Conservation (phyloP, 2,888 invertebrate species). For the Suillia variegata region DNA sequence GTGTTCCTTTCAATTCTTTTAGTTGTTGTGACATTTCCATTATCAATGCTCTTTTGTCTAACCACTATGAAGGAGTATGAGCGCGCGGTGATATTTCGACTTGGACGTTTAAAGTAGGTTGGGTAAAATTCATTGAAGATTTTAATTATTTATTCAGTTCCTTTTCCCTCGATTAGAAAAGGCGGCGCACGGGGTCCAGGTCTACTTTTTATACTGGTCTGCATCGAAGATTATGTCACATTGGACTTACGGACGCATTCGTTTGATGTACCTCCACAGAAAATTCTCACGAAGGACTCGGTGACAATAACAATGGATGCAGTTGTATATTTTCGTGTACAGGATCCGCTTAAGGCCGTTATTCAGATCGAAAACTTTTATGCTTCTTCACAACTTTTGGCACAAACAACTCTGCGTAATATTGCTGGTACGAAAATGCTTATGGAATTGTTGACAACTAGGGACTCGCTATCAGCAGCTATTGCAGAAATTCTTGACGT, state of each 20-base stretch:
- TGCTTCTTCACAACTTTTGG: conserved; percentile 76
- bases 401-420: conserved; percentile 83
- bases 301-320: conserved; percentile 93
- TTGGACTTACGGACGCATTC: conserved; percentile 68
- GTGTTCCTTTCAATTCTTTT: conserved; percentile 37
- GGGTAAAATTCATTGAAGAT: not conserved
- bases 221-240: conserved; percentile 65
- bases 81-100: conserved; percentile 68
- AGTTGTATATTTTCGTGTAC: conserved; percentile 78
- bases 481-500: conserved; percentile 84
- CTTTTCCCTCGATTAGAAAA: conserved; percentile 27
- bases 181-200: conserved; percentile 66
- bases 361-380: conserved; percentile 66
- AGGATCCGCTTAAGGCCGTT: conserved; percentile 74
- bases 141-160: not conserved
- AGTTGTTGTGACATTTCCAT: conserved; percentile 44
- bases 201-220: conserved; percentile 68
- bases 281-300: conserved; percentile 82
- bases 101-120: conserved; percentile 59
- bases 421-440: conserved; percentile 88
- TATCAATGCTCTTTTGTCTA: conserved; percentile 45
- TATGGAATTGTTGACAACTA: conserved; percentile 87
- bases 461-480: conserved; percentile 84
- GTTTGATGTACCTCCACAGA: conserved; percentile 70
- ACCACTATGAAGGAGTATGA: conserved; percentile 66